phyloP scores from a whole-genome alignment of 2,888 invertebrate genomes.

The Rhaphigaster nebulosa region DNA sequence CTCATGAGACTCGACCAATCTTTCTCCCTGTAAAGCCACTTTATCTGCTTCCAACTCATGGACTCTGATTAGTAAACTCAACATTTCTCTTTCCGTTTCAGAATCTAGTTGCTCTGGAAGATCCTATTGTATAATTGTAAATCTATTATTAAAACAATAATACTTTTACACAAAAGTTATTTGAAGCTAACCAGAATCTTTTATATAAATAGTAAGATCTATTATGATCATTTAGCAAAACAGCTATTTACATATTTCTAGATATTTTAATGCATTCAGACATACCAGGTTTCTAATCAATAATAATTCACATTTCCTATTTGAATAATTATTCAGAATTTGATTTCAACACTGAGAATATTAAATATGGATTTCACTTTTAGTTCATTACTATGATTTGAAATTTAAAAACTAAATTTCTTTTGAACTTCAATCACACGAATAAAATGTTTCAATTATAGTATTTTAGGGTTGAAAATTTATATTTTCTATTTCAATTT shows the following conservation, averaged over 20 bases:
- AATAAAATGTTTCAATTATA: too few species aligned
- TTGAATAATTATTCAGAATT: too few species aligned
- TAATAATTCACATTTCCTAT: too few species aligned
- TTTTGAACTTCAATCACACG: not conserved
- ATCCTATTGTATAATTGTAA: slow-evolving; percentile 76
- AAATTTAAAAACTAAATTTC: not conserved
- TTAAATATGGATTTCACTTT: too few species aligned
- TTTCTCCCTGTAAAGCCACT: slow-evolving; percentile 89
- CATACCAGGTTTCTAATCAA: too few species aligned
- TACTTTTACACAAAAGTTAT: not conserved
- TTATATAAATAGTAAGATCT: too few species aligned
- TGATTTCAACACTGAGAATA: too few species aligned
- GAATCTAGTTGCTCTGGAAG: slow-evolving; percentile 87
- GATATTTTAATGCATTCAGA: too few species aligned
- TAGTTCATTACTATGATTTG: too few species aligned
- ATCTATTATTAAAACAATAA: not conserved
- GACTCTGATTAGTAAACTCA: slow-evolving; percentile 89
- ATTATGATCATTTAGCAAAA: not conserved
- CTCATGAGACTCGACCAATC: slow-evolving; percentile 88
- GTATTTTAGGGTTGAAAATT: too few species aligned
- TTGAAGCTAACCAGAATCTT: not conserved
- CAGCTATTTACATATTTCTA: not conserved
- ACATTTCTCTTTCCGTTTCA: slow-evolving; percentile 90
- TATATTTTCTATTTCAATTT: too few species aligned
- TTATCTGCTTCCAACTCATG: slow-evolving; percentile 96